A percentile compares a stretch with the other conserved stretches of the same genome.
These are phyloP conservation scores for Aphodius granarius DNA, from an alignment of 2,888 invertebrate species.

Conservation along the genomic window DNA sequence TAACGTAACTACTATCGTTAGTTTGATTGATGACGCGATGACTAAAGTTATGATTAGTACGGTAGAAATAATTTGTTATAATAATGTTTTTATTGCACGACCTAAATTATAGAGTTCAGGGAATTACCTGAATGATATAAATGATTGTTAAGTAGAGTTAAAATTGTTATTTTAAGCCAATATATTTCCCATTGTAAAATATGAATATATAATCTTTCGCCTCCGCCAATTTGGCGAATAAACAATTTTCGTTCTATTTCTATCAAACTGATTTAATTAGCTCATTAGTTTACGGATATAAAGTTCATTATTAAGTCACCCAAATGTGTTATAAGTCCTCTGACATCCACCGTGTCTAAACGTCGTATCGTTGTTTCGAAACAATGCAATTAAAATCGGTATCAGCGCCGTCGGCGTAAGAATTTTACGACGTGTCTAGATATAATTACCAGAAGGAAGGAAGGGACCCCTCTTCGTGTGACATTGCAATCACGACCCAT, in stretches of 20 bases:
- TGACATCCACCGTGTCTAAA: background rate
- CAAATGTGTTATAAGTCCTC: background rate
- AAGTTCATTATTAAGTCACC: background rate
- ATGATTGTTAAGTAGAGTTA: background rate
- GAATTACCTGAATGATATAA: too few relatives aligned
- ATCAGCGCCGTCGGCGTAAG: background rate
- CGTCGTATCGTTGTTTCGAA: background rate
- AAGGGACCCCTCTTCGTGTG: slow-evolving; percentile 1
- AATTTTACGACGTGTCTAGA: background rate
- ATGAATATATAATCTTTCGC: too few relatives aligned
- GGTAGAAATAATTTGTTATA: background rate
- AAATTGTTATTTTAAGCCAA: background rate
- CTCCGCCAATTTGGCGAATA: background rate
- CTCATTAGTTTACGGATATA: background rate
- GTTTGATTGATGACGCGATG: background rate
- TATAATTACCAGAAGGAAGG: background rate
- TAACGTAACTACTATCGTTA: background rate
- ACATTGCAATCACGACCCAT: slow-evolving; percentile 7
- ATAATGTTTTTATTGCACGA: too few relatives aligned
- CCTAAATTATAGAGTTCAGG: too few relatives aligned
- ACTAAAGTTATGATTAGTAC: background rate
- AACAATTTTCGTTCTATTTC: background rate
- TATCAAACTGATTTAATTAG: background rate
- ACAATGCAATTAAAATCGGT: background rate
- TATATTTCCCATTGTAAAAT: too few relatives aligned